These are phyloP conservation scores for Sipha flava DNA, from an alignment of 1,140 invertebrate genomes.

Conservation along the genomic window DNA sequence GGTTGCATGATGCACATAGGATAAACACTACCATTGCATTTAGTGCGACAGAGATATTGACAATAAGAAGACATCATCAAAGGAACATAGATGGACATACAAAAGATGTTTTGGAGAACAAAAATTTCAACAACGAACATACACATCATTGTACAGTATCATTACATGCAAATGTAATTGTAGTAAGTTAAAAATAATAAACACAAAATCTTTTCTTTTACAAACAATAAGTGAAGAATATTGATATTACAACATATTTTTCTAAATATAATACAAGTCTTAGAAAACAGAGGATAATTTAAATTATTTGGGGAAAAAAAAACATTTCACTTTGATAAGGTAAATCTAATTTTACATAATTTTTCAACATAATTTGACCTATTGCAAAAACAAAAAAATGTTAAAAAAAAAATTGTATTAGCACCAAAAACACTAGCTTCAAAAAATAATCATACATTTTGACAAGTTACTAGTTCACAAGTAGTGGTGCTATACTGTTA, in stretches of 20 bases:
- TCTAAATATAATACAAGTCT: not conserved
- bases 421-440: not conserved
- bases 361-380: not conserved
- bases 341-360: not conserved
- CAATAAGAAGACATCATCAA: too few relatives aligned
- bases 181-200: not conserved
- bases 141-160: not conserved
- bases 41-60: too few relatives aligned
- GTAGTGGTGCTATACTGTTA: not conserved
- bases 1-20: too few relatives aligned
- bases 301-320: not conserved
- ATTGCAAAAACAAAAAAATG: not conserved
- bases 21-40: too few relatives aligned
- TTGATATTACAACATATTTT: not conserved
- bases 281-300: not conserved
- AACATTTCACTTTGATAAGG: not conserved
- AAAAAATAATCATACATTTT: not conserved
- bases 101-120: too few relatives aligned
- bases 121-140: not conserved
- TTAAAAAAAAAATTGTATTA: not conserved
- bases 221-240: not conserved
- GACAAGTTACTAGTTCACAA: not conserved
- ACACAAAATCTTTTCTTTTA: constrained; percentile 4
- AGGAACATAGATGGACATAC: too few relatives aligned
- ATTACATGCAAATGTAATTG: constrained; percentile 15